Evolutionary conservation across 2,888 invertebrate species (phyloP).

Genomic region (Mamestra brassicae): DNA sequence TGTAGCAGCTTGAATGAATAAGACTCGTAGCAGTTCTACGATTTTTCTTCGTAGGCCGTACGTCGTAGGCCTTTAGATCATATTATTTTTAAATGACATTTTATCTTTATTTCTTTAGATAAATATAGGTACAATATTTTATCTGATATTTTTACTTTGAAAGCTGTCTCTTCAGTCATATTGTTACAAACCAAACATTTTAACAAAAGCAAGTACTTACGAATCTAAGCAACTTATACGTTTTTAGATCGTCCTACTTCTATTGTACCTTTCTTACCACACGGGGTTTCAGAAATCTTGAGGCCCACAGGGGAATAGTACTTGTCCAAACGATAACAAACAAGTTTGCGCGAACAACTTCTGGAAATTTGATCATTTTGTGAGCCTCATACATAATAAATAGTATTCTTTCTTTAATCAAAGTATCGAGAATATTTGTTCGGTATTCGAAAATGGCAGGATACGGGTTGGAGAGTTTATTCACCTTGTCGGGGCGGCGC

Average conservation of each 20-base stretch:
- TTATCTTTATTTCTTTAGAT: not conserved
- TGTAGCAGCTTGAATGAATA: not conserved
- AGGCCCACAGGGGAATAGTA: constrained; percentile 45
- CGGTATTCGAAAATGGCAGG: constrained; percentile 41
- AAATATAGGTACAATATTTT: too few relatives aligned
- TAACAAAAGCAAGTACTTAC: constrained; percentile 14
- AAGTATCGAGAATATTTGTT: constrained; percentile 39
- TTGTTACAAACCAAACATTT: constrained; percentile 23
- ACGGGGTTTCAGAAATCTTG: constrained; percentile 45
- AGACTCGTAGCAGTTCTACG: constrained; percentile 3
- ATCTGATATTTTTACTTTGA: not conserved
- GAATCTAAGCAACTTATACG: constrained; percentile 11
- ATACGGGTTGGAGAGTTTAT: constrained; percentile 48
- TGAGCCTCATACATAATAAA: constrained; percentile 59
- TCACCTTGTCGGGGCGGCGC: constrained; percentile 42
- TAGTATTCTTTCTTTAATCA: constrained; percentile 54
- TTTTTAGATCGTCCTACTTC: constrained; percentile 34
- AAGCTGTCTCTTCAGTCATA: not conserved
- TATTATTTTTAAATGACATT: not conserved
- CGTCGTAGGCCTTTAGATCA: not conserved
- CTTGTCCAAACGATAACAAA: constrained; percentile 56
- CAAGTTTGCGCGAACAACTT: constrained; percentile 59
- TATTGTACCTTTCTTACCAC: constrained; percentile 30
- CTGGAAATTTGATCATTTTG: constrained; percentile 57
- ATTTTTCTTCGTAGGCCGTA: constrained; percentile 3